phyloP scores from a whole-genome alignment of 2,113 vertebrate genomes.

The Oceanodroma tethys region DNA sequence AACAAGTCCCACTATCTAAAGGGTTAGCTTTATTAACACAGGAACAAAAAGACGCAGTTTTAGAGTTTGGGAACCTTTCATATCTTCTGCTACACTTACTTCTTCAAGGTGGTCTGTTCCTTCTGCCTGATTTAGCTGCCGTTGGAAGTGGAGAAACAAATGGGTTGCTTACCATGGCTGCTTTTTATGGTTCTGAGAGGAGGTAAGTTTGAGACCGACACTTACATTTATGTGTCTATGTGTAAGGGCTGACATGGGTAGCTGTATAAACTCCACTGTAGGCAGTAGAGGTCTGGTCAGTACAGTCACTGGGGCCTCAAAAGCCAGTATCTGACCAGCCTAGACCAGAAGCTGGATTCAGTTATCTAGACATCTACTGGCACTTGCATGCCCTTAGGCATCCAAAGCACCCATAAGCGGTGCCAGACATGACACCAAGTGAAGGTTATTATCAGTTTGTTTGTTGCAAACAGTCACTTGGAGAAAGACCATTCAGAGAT shows the following conservation, averaged over 20 bases:
- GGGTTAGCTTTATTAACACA: background rate
- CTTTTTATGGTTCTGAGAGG: background rate
- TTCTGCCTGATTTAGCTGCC: background rate
- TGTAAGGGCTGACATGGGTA: rapidly evolving
- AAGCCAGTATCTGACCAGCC: background rate
- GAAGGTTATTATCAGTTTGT: background rate
- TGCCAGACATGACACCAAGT: background rate
- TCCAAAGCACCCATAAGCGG: background rate
- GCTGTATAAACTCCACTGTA: background rate
- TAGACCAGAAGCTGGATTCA: background rate
- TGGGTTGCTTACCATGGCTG: background rate
- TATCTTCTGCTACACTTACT: background rate
- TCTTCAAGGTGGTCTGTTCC: background rate
- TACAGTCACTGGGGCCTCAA: background rate
- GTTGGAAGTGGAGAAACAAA: background rate
- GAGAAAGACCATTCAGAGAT: background rate
- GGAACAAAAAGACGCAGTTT: background rate
- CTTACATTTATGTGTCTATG: background rate
- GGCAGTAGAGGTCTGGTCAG: background rate
- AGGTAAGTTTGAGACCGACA: background rate
- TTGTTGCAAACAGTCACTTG: background rate
- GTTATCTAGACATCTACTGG: background rate
- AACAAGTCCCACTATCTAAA: background rate
- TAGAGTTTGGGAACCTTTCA: background rate
- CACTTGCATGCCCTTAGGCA: background rate